phyloP scores from a whole-genome alignment of 2,113 vertebrate species.

The Hippolais icterina region DNA sequence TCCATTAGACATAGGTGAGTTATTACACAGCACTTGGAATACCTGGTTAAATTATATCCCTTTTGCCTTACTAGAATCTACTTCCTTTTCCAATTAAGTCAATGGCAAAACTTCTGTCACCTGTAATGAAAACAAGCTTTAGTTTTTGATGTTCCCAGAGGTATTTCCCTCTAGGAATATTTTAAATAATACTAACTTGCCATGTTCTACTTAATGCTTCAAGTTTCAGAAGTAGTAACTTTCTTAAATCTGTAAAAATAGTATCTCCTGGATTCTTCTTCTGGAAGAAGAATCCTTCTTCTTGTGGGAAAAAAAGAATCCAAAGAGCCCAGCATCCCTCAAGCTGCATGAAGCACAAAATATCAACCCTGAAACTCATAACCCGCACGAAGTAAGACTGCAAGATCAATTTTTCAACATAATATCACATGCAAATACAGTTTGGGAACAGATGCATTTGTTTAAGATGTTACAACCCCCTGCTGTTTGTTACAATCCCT shows the following conservation, averaged over 20 bases:
- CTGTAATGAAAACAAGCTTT: not conserved
- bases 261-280: not conserved
- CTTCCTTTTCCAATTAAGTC: not conserved
- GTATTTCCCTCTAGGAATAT: not conserved
- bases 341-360: not conserved
- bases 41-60: not conserved
- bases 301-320: not conserved
- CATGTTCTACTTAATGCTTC: not conserved
- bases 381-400: rapidly evolving
- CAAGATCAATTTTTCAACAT: not conserved
- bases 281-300: not conserved
- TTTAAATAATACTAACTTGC: not conserved
- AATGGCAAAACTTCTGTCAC: not conserved
- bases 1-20: not conserved
- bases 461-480: not conserved
- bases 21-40: not conserved
- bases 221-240: rapidly evolving
- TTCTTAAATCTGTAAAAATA: not conserved
- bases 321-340: not conserved
- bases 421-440: not conserved
- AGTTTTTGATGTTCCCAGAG: not conserved
- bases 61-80: not conserved
- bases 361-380: not conserved
- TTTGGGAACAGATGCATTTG: constrained; percentile 11
- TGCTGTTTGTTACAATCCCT: constrained; percentile 1